Conservation (phyloP, 2,888 invertebrate species). For the Adela reaumurella region DNA sequence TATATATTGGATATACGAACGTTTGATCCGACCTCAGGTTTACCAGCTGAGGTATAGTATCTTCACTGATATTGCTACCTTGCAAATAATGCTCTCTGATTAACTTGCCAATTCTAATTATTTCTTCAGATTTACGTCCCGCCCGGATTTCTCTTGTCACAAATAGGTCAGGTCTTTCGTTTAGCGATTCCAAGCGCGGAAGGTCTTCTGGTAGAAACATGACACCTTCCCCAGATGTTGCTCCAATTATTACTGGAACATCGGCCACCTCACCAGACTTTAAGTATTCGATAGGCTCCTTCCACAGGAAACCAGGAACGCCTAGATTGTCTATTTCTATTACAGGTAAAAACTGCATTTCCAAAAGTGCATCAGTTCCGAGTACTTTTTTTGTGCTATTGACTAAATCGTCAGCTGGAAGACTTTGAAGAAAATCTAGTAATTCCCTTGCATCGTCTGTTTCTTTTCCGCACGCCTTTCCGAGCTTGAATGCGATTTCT, state of each 20-base stretch:
- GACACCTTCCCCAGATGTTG: conserved; percentile 20
- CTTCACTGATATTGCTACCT: conserved; percentile 13
- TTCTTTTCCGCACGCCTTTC: conserved; percentile 8
- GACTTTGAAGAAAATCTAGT: conserved; percentile 7
- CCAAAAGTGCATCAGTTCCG: neutral
- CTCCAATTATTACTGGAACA: conserved; percentile 25
- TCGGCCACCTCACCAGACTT: conserved; percentile 20
- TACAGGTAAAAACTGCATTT: neutral
- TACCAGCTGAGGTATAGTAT: conserved; percentile 12
- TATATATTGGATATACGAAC: conserved; percentile 17
- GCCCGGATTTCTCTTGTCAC: conserved; percentile 18
- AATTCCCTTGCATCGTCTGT: conserved; percentile 7
- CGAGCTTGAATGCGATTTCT: conserved; percentile 10
- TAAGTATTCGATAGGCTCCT: conserved; percentile 22
- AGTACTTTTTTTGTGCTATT: conserved; percentile 3
- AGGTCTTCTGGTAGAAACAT: conserved; percentile 11
- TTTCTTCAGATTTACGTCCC: conserved; percentile 11
- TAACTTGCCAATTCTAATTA: conserved; percentile 14
- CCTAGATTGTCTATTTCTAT: neutral
- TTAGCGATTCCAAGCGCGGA: conserved; percentile 16
- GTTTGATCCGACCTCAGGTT: conserved; percentile 20
- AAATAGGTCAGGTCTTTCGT: conserved; percentile 15
- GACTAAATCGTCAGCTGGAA: conserved; percentile 7
- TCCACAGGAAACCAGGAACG: conserved; percentile 21
- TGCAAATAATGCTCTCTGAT: conserved; percentile 18